Conservation (phyloP, 1,140 invertebrate genomes). For the Drosophila kikkawai region DNA sequence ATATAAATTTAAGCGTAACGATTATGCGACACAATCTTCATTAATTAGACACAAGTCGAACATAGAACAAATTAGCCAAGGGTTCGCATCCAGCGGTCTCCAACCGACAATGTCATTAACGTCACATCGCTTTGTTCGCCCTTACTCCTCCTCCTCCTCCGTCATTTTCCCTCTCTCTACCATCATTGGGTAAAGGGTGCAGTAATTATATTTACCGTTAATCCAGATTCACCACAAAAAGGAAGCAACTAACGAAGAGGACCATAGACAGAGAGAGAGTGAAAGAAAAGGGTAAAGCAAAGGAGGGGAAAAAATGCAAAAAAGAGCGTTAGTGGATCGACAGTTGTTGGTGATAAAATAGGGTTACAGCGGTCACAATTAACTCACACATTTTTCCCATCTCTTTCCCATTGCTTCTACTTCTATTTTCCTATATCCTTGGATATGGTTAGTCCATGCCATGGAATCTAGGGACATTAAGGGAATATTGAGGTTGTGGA, state of each 20-base stretch:
- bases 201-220: conserved; percentile 81
- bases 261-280: background rate
- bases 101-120: conserved; percentile 49
- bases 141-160: background rate
- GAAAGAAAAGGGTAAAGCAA: conserved; percentile 5
- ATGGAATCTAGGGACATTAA: background rate
- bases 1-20: conserved; percentile 76
- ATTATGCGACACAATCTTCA: conserved; percentile 73
- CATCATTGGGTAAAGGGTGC: conserved; percentile 32
- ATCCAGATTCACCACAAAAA: conserved; percentile 56
- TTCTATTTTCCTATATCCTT: background rate
- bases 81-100: conserved; percentile 19
- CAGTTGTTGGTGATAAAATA: conserved; percentile 39
- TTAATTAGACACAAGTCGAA: conserved; percentile 69
- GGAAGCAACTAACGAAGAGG: conserved; percentile 38
- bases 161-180: background rate
- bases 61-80: conserved; percentile 47
- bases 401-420: background rate
- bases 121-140: conserved; percentile 35
- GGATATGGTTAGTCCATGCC: background rate
- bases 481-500: background rate
- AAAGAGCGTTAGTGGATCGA: conserved; percentile 19
- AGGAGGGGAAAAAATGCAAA: conserved; percentile 18
- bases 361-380: conserved; percentile 38
- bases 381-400: conserved; percentile 7